phyloP scores from a whole-genome alignment of 2,888 invertebrate genomes.

The Cybosia mesomella region DNA sequence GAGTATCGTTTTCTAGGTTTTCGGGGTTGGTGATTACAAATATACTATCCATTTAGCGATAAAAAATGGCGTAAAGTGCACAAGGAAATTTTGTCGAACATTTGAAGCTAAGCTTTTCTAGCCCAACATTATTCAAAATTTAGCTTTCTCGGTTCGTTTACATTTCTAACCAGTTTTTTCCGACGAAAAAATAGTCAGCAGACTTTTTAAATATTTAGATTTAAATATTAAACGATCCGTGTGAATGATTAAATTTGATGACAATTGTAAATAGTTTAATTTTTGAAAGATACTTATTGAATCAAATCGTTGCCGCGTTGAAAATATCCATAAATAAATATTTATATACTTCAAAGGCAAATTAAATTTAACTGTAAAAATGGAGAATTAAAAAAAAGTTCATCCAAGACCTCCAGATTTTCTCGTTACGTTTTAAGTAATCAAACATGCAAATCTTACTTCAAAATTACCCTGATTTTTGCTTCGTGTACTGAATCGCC shows the following conservation, averaged over 20 bases:
- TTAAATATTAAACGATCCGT: not conserved
- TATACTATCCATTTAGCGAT: too few species aligned
- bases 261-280: too few species aligned
- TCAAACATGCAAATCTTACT: conserved; percentile 75
- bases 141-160: too few species aligned
- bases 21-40: too few species aligned
- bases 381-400: conserved; percentile 22
- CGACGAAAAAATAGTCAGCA: too few species aligned
- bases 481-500: conserved; percentile 38
- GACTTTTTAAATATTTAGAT: not conserved
- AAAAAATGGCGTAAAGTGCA: too few species aligned
- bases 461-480: conserved; percentile 66
- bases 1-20: too few species aligned
- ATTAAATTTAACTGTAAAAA: conserved; percentile 21
- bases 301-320: not conserved
- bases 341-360: conserved; percentile 6
- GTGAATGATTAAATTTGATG: too few species aligned
- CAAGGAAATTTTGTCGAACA: too few species aligned
- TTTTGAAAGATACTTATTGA: not conserved
- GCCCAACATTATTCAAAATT: too few species aligned
- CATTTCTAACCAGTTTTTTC: too few species aligned
- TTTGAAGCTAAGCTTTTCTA: too few species aligned
- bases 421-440: conserved; percentile 68
- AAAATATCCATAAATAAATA: not conserved
- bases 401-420: conserved; percentile 33